These are phyloP conservation scores for Scylla paramamosain DNA, from an alignment of 1,140 invertebrate species.

Conservation along the genomic window DNA sequence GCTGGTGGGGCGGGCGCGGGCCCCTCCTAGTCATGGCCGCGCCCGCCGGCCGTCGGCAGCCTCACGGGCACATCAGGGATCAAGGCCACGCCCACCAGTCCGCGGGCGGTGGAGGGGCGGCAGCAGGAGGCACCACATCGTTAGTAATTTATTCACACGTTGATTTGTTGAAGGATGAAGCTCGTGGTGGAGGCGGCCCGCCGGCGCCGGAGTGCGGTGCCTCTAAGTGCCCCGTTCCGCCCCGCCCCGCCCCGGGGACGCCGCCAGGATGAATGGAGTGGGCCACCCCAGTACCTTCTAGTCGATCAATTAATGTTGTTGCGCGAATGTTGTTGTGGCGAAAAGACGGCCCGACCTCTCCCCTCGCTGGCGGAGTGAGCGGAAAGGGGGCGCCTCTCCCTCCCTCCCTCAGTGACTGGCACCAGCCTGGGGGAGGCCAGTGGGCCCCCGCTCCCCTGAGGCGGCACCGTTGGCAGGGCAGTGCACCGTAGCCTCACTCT, in stretches of 20 bases:
- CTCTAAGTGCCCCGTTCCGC: conserved; percentile 35
- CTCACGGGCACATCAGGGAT: conserved; percentile 69
- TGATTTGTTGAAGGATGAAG: conserved; percentile 23
- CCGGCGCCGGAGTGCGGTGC: background rate
- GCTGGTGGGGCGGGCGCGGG: conserved; percentile 56
- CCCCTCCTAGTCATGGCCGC: conserved; percentile 47
- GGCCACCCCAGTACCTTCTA: conserved; percentile 72
- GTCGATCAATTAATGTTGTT: conserved; percentile 72
- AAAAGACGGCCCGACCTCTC: conserved; percentile 60
- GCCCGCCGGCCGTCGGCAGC: conserved; percentile 18
- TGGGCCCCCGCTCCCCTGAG: background rate
- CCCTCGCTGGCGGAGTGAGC: background rate
- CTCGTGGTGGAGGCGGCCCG: background rate
- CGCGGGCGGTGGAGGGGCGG: conserved; percentile 50
- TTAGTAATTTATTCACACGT: conserved; percentile 72
- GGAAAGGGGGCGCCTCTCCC: background rate
- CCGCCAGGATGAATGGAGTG: conserved; percentile 51
- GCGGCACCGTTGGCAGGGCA: background rate
- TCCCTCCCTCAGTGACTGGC: conserved; percentile 47
- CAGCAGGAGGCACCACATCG: conserved; percentile 25
- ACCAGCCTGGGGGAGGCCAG: background rate
- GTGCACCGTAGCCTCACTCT: conserved; percentile 17
- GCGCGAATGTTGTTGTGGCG: conserved; percentile 60
- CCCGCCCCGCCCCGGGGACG: conserved; percentile 8
- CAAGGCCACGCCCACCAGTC: conserved; percentile 65